Evolutionary conservation across 2,888 invertebrate species (phyloP).

Genomic region (Pterostichus niger): DNA sequence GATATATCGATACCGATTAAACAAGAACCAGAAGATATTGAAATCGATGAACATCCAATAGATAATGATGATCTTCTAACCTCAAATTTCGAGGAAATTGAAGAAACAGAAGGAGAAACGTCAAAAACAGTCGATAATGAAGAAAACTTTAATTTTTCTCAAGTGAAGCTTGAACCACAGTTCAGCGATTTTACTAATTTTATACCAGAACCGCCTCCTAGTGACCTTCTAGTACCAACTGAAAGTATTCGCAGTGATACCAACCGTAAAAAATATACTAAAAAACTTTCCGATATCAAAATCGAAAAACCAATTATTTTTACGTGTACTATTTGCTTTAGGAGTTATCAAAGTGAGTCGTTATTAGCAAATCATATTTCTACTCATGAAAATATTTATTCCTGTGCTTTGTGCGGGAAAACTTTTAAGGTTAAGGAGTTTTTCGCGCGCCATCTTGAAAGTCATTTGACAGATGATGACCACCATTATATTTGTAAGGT

Average conservation of each 20-base stretch:
- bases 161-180: background rate
- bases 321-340: background rate
- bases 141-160: background rate
- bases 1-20: background rate
- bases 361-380: background rate
- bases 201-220: background rate
- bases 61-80: background rate
- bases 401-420: background rate
- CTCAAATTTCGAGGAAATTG: too few species aligned
- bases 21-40: background rate
- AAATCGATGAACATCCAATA: background rate
- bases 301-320: too few species aligned
- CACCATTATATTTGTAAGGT: background rate
- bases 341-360: background rate
- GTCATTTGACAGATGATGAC: conserved; percentile 1
- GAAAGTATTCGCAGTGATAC: too few species aligned
- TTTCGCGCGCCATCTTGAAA: background rate
- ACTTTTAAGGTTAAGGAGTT: background rate
- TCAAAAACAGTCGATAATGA: too few species aligned
- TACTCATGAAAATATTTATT: background rate
- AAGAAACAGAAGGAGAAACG: too few species aligned
- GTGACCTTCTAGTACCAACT: too few species aligned
- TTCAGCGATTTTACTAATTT: background rate
- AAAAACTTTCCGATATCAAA: too few species aligned
- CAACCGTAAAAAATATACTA: too few species aligned